These are phyloP conservation scores for Gobio gobio DNA, from an alignment of 2,113 vertebrate species.

Conservation along the genomic window DNA sequence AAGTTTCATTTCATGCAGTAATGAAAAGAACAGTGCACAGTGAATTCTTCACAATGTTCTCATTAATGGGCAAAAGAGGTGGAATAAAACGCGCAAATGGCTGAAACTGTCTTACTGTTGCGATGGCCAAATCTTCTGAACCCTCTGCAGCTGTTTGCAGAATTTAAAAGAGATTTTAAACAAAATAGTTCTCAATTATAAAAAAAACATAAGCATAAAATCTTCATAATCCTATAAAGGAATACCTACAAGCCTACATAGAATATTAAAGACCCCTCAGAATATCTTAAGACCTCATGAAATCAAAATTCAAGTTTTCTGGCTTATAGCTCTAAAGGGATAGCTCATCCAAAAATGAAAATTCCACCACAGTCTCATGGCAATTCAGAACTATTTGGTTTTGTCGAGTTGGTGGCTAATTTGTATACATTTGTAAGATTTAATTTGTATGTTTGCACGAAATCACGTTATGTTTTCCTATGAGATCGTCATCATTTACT, in stretches of 20 bases:
- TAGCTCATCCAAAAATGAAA: background rate
- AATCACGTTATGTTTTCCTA: too few species aligned
- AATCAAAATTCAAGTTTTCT: background rate
- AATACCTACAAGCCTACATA: background rate
- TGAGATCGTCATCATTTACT: too few species aligned
- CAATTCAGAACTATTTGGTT: background rate
- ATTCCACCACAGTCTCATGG: background rate
- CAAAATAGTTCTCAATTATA: background rate
- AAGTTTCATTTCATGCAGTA: conserved; percentile 41
- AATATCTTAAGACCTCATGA: background rate
- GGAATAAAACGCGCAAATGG: conserved; percentile 28
- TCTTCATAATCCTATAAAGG: background rate
- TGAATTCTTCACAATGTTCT: conserved; percentile 39
- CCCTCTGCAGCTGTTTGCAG: conserved; percentile 5
- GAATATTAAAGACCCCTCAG: background rate
- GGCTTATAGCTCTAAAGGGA: background rate
- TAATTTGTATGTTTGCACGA: too few species aligned
- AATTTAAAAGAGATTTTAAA: conserved; percentile 18
- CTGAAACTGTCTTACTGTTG: conserved; percentile 31
- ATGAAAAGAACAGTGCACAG: conserved; percentile 52
- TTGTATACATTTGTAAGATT: background rate
- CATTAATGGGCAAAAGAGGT: conserved; percentile 39
- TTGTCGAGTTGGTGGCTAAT: background rate
- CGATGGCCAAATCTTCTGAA: conserved; percentile 2
- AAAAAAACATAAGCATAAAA: background rate